Conservation (phyloP, 2,113 vertebrate species). For the Bos javanicus region DNA sequence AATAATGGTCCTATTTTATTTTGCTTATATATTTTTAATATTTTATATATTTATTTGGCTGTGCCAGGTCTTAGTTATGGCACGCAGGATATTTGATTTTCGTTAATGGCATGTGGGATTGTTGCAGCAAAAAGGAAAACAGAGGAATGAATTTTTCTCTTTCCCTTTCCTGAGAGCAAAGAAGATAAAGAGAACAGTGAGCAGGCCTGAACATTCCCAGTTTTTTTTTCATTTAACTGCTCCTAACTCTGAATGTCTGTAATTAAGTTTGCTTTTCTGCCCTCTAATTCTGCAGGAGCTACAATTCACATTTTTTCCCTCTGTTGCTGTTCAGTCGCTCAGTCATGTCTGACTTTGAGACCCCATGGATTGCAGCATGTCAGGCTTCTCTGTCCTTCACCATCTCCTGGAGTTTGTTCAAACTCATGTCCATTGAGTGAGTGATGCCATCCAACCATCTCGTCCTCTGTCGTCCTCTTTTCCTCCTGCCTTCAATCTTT, state of each 20-base stretch:
- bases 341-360: neutral
- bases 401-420: neutral
- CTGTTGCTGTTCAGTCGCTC: neutral
- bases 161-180: neutral
- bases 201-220: neutral
- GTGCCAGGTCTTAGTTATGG: neutral
- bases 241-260: neutral
- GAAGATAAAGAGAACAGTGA: neutral
- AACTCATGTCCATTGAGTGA: neutral
- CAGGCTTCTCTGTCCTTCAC: neutral
- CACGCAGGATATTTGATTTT: neutral
- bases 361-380: neutral
- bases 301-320: neutral
- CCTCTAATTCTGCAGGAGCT: neutral
- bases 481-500: neutral
- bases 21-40: neutral
- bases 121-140: neutral
- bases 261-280: neutral
- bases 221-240: neutral
- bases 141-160: neutral
- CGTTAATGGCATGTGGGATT: neutral
- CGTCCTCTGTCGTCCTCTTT: fast-evolving
- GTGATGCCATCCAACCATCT: neutral
- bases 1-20: neutral
- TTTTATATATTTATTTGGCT: neutral